These are phyloP conservation scores for Naso thynnoides DNA, from an alignment of 2,797 vertebrate genomes.

Conservation along the genomic window DNA sequence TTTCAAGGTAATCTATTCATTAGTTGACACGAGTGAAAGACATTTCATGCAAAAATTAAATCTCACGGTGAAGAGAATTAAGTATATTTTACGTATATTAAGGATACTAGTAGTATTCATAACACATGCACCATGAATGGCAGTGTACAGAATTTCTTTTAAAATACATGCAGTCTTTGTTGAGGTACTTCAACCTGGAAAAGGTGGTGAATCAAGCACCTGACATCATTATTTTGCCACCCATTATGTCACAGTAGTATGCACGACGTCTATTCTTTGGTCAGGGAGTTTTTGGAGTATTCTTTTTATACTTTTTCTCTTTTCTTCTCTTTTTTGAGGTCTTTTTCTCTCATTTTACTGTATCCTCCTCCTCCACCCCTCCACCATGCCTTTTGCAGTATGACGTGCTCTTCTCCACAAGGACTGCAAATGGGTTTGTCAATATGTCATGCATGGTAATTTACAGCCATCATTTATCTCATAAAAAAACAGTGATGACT, in stretches of 20 bases:
- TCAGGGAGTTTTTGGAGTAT: neutral
- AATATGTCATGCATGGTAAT: constrained; percentile 71
- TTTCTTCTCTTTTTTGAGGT: neutral
- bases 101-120: neutral
- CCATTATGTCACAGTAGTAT: constrained; percentile 5
- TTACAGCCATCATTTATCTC: constrained; percentile 68
- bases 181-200: neutral
- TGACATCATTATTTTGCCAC: neutral
- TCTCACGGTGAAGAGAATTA: neutral
- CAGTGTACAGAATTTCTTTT: neutral
- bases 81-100: no score
- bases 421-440: constrained; percentile 74
- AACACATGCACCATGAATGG: neutral
- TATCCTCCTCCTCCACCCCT: constrained; percentile 16
- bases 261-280: constrained; percentile 6
- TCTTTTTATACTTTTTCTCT: neutral
- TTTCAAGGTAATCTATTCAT: no score
- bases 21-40: neutral
- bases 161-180: neutral
- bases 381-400: constrained; percentile 30
- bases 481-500: constrained; percentile 52
- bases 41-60: neutral
- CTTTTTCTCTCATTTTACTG: constrained; percentile 4
- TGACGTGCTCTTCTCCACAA: constrained; percentile 47
- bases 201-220: neutral